These are phyloP conservation scores for Esox lucius DNA, from an alignment of 2,797 vertebrate genomes.

Conservation along the genomic window DNA sequence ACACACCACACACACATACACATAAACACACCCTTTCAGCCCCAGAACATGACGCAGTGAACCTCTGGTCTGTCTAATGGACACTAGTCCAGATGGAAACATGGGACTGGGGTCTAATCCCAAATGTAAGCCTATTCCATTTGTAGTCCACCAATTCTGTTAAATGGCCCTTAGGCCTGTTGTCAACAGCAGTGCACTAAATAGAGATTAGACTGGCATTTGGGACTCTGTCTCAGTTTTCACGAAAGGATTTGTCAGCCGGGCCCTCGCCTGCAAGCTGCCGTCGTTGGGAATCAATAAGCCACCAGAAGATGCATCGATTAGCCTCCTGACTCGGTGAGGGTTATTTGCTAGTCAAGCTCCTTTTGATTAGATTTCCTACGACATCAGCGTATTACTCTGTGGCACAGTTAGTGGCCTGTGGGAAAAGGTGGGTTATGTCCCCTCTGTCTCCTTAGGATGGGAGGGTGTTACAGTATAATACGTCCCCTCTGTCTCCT, in stretches of 20 bases:
- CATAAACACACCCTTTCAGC: conserved; percentile 15
- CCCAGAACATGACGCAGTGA: conserved; percentile 39
- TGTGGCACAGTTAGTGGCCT: conserved; percentile 29
- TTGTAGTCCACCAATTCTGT: not conserved
- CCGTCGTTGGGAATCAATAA: conserved; percentile 54
- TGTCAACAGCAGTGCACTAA: not conserved
- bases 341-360: conserved; percentile 48
- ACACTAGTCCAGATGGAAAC: conserved; percentile 4
- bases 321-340: conserved; percentile 36
- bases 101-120: not conserved
- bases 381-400: conserved; percentile 43
- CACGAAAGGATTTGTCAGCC: conserved; percentile 22
- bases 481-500: not conserved
- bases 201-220: not conserved
- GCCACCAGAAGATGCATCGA: conserved; percentile 59
- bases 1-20: not conserved
- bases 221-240: conserved; percentile 23
- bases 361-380: conserved; percentile 63
- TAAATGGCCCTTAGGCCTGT: not conserved
- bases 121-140: not conserved
- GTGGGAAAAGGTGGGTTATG: conserved; percentile 28
- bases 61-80: conserved; percentile 26
- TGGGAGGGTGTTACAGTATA: not conserved
- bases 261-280: not conserved
- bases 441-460: not conserved